A percentile compares a stretch with the other conserved stretches of the same genome.
These are phyloP conservation scores for Hylaeus volcanicus DNA, from an alignment of 1,140 invertebrate genomes.

Conservation along the genomic window DNA sequence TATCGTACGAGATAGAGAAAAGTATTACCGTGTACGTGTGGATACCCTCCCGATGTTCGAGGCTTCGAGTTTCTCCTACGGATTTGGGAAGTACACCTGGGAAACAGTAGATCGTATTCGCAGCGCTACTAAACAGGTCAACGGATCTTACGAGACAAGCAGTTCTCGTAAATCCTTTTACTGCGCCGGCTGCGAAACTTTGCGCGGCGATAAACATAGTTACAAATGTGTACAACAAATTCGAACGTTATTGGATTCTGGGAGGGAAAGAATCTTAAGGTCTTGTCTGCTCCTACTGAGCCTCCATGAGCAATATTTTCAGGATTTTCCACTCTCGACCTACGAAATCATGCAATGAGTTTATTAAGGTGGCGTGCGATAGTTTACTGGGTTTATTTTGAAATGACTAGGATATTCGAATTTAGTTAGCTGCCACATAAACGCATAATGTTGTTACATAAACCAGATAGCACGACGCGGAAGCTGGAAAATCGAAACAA, in stretches of 20 bases:
- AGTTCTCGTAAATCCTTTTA: slow-evolving; percentile 17
- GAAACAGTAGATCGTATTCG: not conserved
- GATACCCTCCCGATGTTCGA: not conserved
- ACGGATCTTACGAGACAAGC: not conserved
- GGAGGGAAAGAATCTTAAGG: not conserved
- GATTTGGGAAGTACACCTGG: not conserved
- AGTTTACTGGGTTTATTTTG: too few relatives aligned
- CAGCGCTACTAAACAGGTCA: not conserved
- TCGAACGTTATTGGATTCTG: not conserved
- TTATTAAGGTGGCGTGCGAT: too few relatives aligned
- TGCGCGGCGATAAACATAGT: not conserved
- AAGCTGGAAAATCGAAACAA: not conserved
- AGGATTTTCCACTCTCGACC: too few relatives aligned
- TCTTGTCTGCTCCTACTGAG: not conserved
- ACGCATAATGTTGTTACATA: not conserved
- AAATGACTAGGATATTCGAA: too few relatives aligned
- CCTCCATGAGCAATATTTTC: too few relatives aligned
- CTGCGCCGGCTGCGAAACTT: not conserved
- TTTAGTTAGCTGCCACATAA: not conserved
- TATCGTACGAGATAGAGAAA: not conserved
- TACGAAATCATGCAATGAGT: too few relatives aligned
- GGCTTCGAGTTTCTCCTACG: not conserved
- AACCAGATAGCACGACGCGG: not conserved
- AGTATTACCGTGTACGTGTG: not conserved
- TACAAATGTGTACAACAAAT: not conserved